A percentile compares a stretch with the other conserved stretches of the same genome.
phyloP scores from a whole-genome alignment of 2,113 vertebrate species.

The Rhipidura dahli region DNA sequence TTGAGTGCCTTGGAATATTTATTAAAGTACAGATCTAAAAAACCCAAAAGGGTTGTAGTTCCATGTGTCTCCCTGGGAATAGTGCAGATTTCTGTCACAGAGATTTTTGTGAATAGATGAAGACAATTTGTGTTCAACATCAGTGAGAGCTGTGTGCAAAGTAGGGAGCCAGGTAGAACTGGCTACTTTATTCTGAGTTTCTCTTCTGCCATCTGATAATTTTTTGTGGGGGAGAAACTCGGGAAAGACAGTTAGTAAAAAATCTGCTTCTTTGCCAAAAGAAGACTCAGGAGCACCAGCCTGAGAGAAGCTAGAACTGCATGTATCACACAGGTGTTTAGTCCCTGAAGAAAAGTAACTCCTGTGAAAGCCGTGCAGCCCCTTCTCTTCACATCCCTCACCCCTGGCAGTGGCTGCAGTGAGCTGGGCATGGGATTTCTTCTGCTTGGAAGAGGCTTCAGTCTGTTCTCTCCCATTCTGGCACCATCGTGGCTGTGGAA shows the following conservation, averaged over 20 bases:
- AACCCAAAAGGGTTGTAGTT: not conserved
- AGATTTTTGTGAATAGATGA: not conserved
- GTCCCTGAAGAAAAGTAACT: not conserved
- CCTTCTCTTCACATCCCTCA: not conserved
- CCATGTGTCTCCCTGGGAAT: not conserved
- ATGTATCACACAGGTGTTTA: not conserved
- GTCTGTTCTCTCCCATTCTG: not conserved
- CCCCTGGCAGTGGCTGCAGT: not conserved
- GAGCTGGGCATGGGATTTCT: not conserved
- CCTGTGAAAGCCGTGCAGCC: fast-evolving
- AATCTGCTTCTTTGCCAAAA: not conserved
- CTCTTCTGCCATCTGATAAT: not conserved
- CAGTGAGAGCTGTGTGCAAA: not conserved
- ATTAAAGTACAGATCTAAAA: not conserved
- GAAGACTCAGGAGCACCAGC: not conserved
- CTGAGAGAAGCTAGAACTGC: not conserved
- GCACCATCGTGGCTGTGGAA: not conserved
- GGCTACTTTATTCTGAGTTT: not conserved
- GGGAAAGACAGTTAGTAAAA: not conserved
- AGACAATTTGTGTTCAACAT: not conserved
- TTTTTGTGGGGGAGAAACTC: not conserved
- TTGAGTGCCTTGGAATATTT: conserved; percentile 35
- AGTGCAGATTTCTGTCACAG: not conserved
- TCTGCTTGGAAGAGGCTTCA: not conserved
- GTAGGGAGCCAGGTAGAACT: not conserved